A percentile compares a stretch with the other conserved stretches of the same genome.
Conservation (phyloP, 2,797 vertebrate species). For the Falco rusticolus region DNA sequence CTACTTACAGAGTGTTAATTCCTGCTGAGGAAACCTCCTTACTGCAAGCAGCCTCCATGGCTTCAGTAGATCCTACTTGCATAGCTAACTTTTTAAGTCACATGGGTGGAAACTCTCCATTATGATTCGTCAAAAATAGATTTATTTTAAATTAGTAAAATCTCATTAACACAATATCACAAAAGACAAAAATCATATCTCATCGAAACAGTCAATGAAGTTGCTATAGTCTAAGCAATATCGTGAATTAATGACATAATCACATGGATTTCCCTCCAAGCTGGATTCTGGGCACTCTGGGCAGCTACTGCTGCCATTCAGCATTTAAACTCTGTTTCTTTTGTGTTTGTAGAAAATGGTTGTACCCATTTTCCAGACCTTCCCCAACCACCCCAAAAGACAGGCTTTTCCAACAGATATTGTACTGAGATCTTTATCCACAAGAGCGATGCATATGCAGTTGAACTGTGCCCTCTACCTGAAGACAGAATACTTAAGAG, state of each 20-base stretch:
- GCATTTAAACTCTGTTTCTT: neutral
- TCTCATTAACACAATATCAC: neutral
- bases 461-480: neutral
- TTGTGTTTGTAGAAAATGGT: neutral
- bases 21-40: neutral
- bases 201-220: neutral
- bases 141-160: neutral
- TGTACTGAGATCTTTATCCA: neutral
- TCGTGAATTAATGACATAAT: neutral
- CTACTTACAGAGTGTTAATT: neutral
- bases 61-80: neutral
- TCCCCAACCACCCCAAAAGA: neutral
- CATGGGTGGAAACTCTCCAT: neutral
- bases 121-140: neutral
- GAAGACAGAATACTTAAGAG: neutral
- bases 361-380: neutral
- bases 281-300: neutral
- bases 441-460: neutral
- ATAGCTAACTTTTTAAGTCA: neutral
- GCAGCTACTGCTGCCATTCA: neutral
- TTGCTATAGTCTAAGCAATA: neutral
- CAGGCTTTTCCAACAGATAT: neutral
- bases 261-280: neutral
- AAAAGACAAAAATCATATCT: neutral
- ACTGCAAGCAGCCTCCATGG: neutral